Percentiles rank a stretch among this genome's conserved stretches.
phyloP scores from a whole-genome alignment of 2,888 invertebrate species.

The Meandrusa payeni region DNA sequence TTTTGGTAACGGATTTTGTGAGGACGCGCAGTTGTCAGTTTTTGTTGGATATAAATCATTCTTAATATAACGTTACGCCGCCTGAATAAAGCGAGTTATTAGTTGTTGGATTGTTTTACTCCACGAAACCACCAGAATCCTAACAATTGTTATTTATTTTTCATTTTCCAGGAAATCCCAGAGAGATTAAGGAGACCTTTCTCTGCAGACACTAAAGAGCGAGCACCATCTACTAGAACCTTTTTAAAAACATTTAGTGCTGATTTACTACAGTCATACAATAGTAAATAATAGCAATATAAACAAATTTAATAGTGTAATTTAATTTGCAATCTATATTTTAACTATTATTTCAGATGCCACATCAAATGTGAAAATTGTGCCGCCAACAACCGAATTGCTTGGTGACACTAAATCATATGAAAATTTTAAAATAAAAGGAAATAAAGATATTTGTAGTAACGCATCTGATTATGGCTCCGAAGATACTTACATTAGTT shows the following conservation, averaged over 20 bases:
- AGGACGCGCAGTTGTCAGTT: too few species aligned
- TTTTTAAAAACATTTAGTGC: conserved; percentile 63
- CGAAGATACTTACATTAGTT: conserved; percentile 72
- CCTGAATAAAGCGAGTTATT: too few species aligned
- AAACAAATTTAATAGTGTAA: not conserved
- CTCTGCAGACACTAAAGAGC: conserved; percentile 68
- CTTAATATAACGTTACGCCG: too few species aligned
- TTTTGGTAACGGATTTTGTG: too few species aligned
- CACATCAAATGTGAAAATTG: conserved; percentile 51
- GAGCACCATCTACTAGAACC: conserved; percentile 52
- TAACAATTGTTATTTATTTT: too few species aligned
- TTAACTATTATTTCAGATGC: conserved; percentile 45
- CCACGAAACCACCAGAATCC: too few species aligned
- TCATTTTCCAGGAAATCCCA: conserved; percentile 50
- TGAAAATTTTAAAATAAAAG: conserved; percentile 36
- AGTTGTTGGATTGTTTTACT: too few species aligned
- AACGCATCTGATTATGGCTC: conserved; percentile 74
- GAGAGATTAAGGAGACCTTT: conserved; percentile 69
- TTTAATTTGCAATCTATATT: conserved; percentile 3
- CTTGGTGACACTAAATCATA: conserved; percentile 43
- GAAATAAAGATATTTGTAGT: conserved; percentile 57
- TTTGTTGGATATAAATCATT: too few species aligned
- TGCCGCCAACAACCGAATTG: conserved; percentile 63
- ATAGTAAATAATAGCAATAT: conserved; percentile 42
- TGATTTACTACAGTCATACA: conserved; percentile 60